Conservation (phyloP, 2,888 invertebrate genomes). For the Amaurobius ferox region DNA sequence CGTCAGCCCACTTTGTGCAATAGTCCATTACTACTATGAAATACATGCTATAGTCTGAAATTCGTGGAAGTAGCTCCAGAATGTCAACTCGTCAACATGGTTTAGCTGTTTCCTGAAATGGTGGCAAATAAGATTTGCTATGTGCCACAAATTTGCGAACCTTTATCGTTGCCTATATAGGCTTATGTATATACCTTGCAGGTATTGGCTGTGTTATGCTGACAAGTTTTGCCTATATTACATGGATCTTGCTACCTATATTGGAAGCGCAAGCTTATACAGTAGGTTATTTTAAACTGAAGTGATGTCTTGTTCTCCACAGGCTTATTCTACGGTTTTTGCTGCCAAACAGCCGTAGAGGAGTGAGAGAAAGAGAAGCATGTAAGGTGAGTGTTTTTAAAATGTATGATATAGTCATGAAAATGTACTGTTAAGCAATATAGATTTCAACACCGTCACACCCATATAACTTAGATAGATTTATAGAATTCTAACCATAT, state of each 20-base stretch:
- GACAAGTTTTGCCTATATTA: no score
- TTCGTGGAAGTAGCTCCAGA: no score
- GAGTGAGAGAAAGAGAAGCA: constrained; percentile 83
- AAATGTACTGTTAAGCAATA: neutral
- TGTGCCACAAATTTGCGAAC: no score
- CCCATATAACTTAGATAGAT: neutral
- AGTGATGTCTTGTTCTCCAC: neutral
- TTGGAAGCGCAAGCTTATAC: neutral
- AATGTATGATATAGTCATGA: neutral
- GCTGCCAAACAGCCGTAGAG: constrained; percentile 82
- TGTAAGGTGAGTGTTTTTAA: constrained; percentile 80
- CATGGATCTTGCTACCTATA: neutral
- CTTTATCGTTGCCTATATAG: neutral
- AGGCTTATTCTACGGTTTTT: constrained; percentile 78
- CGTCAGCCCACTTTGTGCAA: no score
- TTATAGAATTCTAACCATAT: neutral
- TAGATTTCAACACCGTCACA: no score
- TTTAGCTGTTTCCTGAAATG: no score
- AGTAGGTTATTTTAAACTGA: neutral
- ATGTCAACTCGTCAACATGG: no score
- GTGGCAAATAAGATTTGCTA: no score
- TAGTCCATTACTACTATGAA: no score
- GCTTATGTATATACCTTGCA: neutral
- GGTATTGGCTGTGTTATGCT: no score
- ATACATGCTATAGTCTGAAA: no score